phyloP scores from a whole-genome alignment of 1,140 invertebrate genomes.

The Mya arenaria region DNA sequence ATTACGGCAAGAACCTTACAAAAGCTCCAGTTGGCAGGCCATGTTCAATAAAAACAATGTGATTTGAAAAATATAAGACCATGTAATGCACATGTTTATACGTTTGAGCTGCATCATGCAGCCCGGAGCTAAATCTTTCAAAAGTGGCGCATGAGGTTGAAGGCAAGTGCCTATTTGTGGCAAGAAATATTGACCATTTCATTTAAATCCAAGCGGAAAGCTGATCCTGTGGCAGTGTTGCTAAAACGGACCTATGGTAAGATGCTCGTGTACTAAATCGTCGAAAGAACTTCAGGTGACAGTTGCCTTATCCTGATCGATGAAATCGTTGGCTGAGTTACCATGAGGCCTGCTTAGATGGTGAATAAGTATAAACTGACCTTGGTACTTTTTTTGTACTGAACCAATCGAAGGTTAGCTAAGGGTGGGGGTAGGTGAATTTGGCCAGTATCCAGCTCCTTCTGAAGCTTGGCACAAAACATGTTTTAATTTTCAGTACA shows the following conservation, averaged over 20 bases:
- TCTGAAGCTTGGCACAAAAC: no score
- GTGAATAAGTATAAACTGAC: slow-evolving; percentile 27
- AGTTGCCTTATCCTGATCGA: slow-evolving; percentile 1
- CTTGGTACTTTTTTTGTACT: slow-evolving; percentile 16
- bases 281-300: slow-evolving; percentile 26
- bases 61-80: slow-evolving; percentile 27
- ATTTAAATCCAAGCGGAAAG: slow-evolving; percentile 25
- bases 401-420: slow-evolving; percentile 11
- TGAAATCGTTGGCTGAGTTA: slow-evolving; percentile 31
- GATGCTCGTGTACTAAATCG: not conserved
- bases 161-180: slow-evolving; percentile 27
- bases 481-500: no score
- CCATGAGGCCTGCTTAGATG: slow-evolving; percentile 17
- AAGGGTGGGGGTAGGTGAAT: no score
- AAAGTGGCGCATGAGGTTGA: slow-evolving; percentile 19
- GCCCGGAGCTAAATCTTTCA: slow-evolving; percentile 28
- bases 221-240: slow-evolving; percentile 18
- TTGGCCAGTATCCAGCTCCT: no score
- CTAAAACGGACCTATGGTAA: not conserved
- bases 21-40: not conserved
- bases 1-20: slow-evolving; percentile 27
- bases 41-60: slow-evolving; percentile 38
- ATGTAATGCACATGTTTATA: not conserved
- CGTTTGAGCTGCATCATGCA: not conserved
- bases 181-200: not conserved